These are phyloP conservation scores for Lasioglossum malachurum DNA, from an alignment of 2,888 invertebrate genomes.

Conservation along the genomic window DNA sequence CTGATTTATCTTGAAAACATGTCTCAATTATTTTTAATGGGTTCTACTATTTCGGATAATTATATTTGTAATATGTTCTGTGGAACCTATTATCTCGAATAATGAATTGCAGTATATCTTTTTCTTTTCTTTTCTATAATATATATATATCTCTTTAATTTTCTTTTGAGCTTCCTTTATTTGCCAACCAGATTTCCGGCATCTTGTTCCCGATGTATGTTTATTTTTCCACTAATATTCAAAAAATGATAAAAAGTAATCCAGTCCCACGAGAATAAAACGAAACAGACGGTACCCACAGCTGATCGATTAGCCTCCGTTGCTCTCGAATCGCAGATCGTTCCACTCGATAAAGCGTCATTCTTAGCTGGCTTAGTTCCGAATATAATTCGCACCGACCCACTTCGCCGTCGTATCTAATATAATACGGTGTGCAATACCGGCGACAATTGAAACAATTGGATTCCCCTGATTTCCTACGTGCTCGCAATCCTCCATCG, in stretches of 20 bases:
- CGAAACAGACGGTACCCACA: not conserved
- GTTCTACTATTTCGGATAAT: too few relatives aligned
- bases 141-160: not conserved
- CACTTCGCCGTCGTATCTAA: not conserved
- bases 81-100: not conserved
- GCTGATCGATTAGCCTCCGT: not conserved
- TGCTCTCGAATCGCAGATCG: not conserved
- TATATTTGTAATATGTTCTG: too few relatives aligned
- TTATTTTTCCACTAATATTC: not conserved
- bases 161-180: not conserved
- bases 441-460: slow-evolving; percentile 2
- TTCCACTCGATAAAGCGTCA: not conserved
- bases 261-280: not conserved
- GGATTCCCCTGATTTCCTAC: slow-evolving; percentile 4
- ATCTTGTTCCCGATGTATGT: not conserved
- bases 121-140: too few relatives aligned
- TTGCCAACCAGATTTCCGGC: not conserved
- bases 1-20: not conserved
- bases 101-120: not conserved
- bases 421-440: not conserved
- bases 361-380: not conserved
- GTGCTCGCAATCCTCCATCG: slow-evolving; percentile 1
- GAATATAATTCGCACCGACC: not conserved
- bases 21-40: too few relatives aligned
- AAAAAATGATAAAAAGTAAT: not conserved